Conservation (phyloP, 2,888 invertebrate genomes). For the Antheraea assamensis region DNA sequence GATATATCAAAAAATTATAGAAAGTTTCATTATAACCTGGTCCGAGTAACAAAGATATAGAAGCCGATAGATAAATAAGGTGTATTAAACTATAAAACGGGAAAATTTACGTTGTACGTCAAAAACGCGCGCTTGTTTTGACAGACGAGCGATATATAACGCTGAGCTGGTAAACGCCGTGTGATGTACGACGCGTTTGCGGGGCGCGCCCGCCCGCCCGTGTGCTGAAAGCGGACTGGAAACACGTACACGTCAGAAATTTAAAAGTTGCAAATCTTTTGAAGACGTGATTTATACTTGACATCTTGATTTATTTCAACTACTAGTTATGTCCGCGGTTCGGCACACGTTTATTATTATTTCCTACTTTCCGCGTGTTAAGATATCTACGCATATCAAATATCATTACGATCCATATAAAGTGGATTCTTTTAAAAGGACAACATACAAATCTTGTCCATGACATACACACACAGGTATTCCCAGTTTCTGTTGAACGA, state of each 20-base stretch:
- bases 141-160: slow-evolving; percentile 23
- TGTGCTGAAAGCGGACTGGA: not conserved
- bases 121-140: slow-evolving; percentile 23
- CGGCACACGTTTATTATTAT: no score
- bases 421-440: no score
- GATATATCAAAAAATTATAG: no score
- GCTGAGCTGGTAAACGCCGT: slow-evolving; percentile 21
- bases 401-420: no score
- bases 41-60: not conserved
- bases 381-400: no score
- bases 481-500: no score
- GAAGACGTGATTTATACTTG: not conserved
- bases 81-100: not conserved
- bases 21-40: no score
- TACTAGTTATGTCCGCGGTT: not conserved
- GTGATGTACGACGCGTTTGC: slow-evolving; percentile 22
- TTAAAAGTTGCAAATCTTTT: not conserved
- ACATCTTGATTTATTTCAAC: not conserved
- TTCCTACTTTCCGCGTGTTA: no score
- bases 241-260: slow-evolving; percentile 3
- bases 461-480: no score
- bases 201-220: not conserved
- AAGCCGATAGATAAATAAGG: not conserved
- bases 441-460: no score
- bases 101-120: slow-evolving; percentile 8